Evolutionary conservation across 1,140 invertebrate species (phyloP).

Genomic region (Drosophila kanapiae): DNA sequence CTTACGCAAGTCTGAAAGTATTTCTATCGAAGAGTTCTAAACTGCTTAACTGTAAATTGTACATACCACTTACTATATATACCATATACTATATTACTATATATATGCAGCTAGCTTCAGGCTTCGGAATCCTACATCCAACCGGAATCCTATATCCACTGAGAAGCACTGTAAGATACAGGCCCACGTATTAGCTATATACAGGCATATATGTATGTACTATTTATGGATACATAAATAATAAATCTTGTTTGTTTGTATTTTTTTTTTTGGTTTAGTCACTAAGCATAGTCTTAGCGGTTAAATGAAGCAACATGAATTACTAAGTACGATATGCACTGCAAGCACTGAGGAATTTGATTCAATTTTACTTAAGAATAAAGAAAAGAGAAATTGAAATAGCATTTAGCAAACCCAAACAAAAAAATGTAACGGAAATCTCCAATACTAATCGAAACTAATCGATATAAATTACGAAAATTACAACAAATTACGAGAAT

Average conservation of each 20-base stretch:
- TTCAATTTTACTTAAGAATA: constrained; percentile 85
- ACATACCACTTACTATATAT: constrained; percentile 12
- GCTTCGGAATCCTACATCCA: constrained; percentile 21
- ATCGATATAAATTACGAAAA: constrained; percentile 25
- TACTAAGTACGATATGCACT: constrained; percentile 80
- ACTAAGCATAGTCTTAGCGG: constrained; percentile 54
- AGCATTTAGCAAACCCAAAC: constrained; percentile 41
- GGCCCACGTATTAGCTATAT: constrained; percentile 18
- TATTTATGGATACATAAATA: neutral
- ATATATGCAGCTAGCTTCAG: constrained; percentile 9
- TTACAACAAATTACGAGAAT: neutral
- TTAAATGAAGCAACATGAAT: constrained; percentile 43
- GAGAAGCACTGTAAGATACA: constrained; percentile 36
- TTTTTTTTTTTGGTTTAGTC: constrained; percentile 52
- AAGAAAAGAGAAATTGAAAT: constrained; percentile 76
- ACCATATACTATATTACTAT: neutral
- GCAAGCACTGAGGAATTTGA: constrained; percentile 85
- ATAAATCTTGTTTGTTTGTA: neutral
- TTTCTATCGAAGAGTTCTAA: constrained; percentile 81
- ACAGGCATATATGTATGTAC: constrained; percentile 28
- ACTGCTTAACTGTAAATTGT: constrained; percentile 73
- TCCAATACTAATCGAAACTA: constrained; percentile 41
- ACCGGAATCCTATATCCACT: constrained; percentile 23
- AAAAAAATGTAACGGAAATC: constrained; percentile 20
- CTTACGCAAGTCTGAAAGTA: constrained; percentile 78